phyloP scores from a whole-genome alignment of 1,140 invertebrate species.

The Pseudomyrmex cubaensis region DNA sequence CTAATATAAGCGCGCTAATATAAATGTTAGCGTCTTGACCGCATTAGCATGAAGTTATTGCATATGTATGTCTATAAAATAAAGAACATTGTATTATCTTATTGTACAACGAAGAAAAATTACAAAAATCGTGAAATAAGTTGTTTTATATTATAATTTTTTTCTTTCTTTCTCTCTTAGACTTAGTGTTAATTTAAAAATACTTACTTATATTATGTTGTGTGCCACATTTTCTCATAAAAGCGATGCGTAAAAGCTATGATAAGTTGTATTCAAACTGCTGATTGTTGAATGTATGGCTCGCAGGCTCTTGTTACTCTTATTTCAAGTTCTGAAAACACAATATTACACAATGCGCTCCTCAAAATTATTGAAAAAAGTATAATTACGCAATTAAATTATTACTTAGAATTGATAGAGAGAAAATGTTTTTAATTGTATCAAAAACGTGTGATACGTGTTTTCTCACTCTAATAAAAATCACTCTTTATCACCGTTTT shows the following conservation, averaged over 20 bases:
- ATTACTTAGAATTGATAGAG: background rate
- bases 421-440: background rate
- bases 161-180: too few relatives aligned
- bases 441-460: too few relatives aligned
- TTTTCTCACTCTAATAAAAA: too few relatives aligned
- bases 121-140: too few relatives aligned
- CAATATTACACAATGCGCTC: background rate
- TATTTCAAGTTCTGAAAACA: constrained; percentile 29
- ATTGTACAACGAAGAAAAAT: background rate
- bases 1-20: too few relatives aligned
- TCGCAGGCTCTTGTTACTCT: constrained; percentile 31
- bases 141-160: too few relatives aligned
- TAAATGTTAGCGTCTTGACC: too few relatives aligned
- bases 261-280: background rate
- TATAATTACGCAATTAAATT: background rate
- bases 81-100: background rate
- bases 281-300: constrained; percentile 21
- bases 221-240: background rate
- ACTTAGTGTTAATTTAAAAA: background rate
- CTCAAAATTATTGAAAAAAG: background rate
- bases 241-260: background rate
- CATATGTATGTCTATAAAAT: too few relatives aligned
- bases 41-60: too few relatives aligned
- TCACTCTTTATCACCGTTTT: too few relatives aligned
- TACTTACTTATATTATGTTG: background rate